Evolutionary conservation across 2,888 invertebrate species (phyloP), one percentile per base, ranked within the genome.

Genomic region (Tortrix viridana): DNA sequence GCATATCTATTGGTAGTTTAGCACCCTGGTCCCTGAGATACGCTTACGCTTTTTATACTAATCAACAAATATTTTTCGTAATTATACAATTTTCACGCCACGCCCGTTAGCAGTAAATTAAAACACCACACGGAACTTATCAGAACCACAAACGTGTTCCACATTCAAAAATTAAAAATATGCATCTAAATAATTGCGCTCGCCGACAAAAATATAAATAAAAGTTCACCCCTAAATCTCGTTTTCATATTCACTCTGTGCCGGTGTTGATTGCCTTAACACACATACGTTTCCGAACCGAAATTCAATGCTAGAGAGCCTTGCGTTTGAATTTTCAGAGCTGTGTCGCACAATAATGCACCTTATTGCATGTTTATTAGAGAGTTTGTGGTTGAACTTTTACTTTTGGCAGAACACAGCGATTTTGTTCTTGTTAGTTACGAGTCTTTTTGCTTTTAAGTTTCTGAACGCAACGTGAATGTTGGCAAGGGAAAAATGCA

Each of bases 231-330:
- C 26, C 57, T 58, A 56, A 53, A 56, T 48, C 70, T 50, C 32
- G 49, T 60, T 60, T 60, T 55, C 46, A 38, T 58, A 58, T 62
- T 63, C 50, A 57, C 62, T 48, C 37, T 50, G 50, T 18, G n/a
- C 37, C 49, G 69, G 70, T 72, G 74, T 74, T 74, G 77, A 77
- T 77, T 76, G 74, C 70, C 73, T 69, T 71, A 67, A 71, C 73
- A 75, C 72, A 76, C 74, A 67, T 69, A 54, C 70, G 68, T 73
- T 75, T 71, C 68, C 67, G 72, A 73, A 75, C 75, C 67, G 71
- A 57, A 76, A 74, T 71, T 59, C 67, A 68, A 66, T n/a, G 41
- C 71, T 60, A 69, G 67, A 18, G 5, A 46, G 68, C 57, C 65
- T 54, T 32, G 38, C 9, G 26, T 44, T 55, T 22, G 43, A 41